Conservation (phyloP, 2,888 invertebrate genomes). For the Drosophila acutilabella region DNA sequence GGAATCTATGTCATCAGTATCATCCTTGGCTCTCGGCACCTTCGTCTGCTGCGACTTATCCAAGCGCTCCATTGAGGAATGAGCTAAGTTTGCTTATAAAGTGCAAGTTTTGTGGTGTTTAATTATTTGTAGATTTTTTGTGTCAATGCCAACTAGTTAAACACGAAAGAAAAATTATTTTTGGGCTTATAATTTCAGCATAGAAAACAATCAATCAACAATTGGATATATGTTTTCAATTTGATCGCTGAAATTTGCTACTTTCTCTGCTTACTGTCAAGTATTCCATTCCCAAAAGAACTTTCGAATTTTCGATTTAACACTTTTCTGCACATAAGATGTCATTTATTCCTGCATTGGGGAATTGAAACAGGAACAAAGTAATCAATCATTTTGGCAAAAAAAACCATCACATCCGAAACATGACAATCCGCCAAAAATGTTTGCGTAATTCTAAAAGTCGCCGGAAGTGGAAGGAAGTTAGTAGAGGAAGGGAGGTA, state of each 20-base stretch:
- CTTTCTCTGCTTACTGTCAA: conserved; percentile 33
- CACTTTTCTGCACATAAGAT: conserved; percentile 18
- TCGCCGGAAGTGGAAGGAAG: conserved; percentile 10
- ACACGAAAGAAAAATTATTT: neutral
- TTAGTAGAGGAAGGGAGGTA: neutral
- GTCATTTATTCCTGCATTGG: conserved; percentile 14
- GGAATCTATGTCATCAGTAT: too few species aligned
- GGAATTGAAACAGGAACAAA: conserved; percentile 65
- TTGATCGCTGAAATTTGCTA: conserved; percentile 11
- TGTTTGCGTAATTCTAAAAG: conserved; percentile 60
- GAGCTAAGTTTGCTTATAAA: neutral
- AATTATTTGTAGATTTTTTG: neutral
- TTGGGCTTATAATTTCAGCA: neutral
- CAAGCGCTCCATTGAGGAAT: conserved; percentile 2
- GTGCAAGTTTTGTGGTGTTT: neutral
- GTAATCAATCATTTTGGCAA: conserved; percentile 74
- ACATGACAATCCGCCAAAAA: conserved; percentile 73
- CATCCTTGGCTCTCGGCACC: neutral
- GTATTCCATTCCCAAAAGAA: conserved; percentile 17
- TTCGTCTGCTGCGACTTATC: neutral
- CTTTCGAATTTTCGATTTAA: conserved; percentile 41
- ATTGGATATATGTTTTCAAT: conserved; percentile 12
- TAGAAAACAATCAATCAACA: conserved; percentile 33
- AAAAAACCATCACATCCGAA: conserved; percentile 64
- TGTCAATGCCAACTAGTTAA: neutral